Evolutionary conservation across 2,888 invertebrate species (phyloP), one percentile per base, ranked within the genome.

Genomic region (Anaspis maculata): DNA sequence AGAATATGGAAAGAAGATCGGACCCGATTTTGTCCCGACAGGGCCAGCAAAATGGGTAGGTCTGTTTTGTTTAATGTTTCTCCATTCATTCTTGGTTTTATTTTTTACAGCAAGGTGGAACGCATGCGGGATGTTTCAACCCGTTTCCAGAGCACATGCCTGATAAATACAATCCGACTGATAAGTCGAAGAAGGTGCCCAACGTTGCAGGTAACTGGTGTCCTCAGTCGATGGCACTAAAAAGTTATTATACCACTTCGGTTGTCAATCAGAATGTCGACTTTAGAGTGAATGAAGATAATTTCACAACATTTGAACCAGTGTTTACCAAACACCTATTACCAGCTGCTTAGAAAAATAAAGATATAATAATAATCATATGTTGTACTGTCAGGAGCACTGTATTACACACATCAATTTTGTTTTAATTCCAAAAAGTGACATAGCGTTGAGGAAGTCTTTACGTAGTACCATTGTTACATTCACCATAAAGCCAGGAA

Each of bases 21-120:
- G 43, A 14, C 54, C 57, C 25, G 43, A 46, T 25, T 36, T 62
- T 38, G 45, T 57, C 9, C 64, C 64, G 1, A 54, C 48, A 7
- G 64, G 64, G 3, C 62, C 61, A 3, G 47, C 46, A 3, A 66
- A 66, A 58, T 48, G 42, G 58, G 63, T 60, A 48, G 38, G 6
- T 26, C 10, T 30, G n/a, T 33, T 25, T 13, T 12, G 4, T 15
- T 22, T n/a, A n/a, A n/a, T 10, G 3, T 21, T 11, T 11, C n/a
- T 7, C 13, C 10, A 21, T 23, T 27, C 16, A 27, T 29, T 12
- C 23, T 30, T n/a, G 6, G 28, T 13, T 40, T 23, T 22, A 14
- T 15, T 12, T 40, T 47, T 34, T 41, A 6, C 15, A 54, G 50
- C 48, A 43, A 21, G 57, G 53, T 3, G 57, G 57, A 13, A 52